phyloP scores from a whole-genome alignment of 1,140 invertebrate genomes.

The Galendromus occidentalis region DNA sequence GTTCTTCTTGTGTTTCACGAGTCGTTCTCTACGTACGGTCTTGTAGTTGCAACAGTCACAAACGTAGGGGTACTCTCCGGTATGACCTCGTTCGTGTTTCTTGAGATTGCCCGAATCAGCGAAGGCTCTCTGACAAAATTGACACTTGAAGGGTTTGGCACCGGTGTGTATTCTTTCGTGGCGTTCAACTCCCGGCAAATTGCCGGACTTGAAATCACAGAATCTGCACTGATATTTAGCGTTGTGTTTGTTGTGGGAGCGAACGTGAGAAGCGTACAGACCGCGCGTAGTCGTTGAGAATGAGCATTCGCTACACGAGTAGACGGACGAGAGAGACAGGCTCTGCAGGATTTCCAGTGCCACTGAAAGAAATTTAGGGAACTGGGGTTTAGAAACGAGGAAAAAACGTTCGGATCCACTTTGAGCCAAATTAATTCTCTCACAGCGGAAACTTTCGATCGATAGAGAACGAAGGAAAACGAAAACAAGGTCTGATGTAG shows the following conservation, averaged over 20 bases:
- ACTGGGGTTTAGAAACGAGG: no score
- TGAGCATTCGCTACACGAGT: not conserved
- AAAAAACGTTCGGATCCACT: no score
- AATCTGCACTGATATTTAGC: slow-evolving; percentile 5
- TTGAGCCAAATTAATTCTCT: no score
- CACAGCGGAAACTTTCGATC: no score
- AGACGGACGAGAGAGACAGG: not conserved
- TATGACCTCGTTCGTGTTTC: slow-evolving; percentile 4
- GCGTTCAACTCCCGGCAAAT: not conserved
- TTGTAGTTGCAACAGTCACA: slow-evolving; percentile 5
- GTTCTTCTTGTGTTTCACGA: slow-evolving; percentile 8
- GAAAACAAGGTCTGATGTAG: no score
- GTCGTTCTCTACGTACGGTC: not conserved
- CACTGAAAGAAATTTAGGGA: no score
- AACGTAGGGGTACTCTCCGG: not conserved
- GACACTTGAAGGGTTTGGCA: not conserved
- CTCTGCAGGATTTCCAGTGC: not conserved
- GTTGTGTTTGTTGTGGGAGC: slow-evolving; percentile 5
- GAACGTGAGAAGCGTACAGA: not conserved
- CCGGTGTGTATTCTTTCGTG: slow-evolving; percentile 6
- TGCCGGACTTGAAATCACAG: slow-evolving; percentile 9
- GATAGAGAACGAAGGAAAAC: no score
- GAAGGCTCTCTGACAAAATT: not conserved
- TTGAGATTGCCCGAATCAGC: not conserved
- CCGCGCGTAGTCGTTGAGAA: not conserved